A percentile compares a stretch with the other conserved stretches of the same genome.
Evolutionary conservation across 2,113 vertebrate species (phyloP).

Genomic region (Megaceryle torquata): DNA sequence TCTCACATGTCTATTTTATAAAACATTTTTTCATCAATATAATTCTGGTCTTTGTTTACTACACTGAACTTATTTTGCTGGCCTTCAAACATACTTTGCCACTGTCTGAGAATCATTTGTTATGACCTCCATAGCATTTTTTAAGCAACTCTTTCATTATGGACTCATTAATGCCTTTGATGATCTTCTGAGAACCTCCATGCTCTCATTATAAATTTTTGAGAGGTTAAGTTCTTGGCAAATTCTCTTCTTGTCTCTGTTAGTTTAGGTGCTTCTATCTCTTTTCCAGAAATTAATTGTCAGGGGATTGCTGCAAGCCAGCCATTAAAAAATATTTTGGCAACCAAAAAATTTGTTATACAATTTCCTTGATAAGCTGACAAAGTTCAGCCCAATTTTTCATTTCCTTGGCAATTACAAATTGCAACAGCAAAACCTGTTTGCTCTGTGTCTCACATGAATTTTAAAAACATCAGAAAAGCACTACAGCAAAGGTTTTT

Average conservation of each 20-base stretch:
- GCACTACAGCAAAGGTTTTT: background rate
- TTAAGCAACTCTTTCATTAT: background rate
- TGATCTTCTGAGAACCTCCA: background rate
- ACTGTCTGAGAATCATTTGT: background rate
- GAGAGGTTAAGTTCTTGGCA: background rate
- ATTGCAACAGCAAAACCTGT: background rate
- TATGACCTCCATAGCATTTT: background rate
- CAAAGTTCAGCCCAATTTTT: background rate
- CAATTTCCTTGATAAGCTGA: background rate
- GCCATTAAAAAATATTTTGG: background rate
- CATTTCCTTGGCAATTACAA: background rate
- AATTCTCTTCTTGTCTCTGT: background rate
- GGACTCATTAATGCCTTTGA: background rate
- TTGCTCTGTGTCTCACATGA: background rate
- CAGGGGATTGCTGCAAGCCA: background rate
- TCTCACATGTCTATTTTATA: background rate
- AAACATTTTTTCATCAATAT: background rate
- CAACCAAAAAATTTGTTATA: background rate
- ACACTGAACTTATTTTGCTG: background rate
- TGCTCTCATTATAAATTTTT: background rate
- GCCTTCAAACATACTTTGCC: background rate
- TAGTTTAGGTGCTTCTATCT: background rate
- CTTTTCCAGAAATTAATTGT: background rate
- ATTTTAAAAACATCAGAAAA: background rate
- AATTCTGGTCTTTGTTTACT: background rate